Base-by-base conservation (phyloP, 53 echinoderm and acorn worm species). In the Henricia sp. region DNA sequence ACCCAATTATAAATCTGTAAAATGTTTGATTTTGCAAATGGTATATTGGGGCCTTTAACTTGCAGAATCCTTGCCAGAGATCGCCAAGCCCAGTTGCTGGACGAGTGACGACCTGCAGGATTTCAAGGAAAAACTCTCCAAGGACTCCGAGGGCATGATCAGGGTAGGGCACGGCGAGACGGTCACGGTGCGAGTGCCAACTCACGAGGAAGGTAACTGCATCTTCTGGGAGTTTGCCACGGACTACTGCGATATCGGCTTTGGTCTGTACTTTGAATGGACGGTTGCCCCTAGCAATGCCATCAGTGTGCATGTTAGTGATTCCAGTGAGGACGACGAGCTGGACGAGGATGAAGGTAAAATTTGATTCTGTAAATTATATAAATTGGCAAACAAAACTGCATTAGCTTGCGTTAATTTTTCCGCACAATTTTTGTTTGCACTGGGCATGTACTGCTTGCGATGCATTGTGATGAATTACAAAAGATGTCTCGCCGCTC, bases 141-240 rank as follows among this genome's bases (percentile, higher is more conserved):
- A 94, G 70, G 99, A 97, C 78, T 85, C 92, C 1, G 99, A 97
- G 71, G 92, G 94, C 27, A 89, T 92, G 42, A 96, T 97, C 82
- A 87, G 86, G 37, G 94, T 97, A 0, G 99, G 99, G 0, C 94
- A 94, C 39, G 99, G 99, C 11, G 99, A 97, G 76, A 97, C 99
- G 5, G 99, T 97, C 23, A 97, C 99, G 9, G 94, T 97, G 3
- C 73, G 99, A 3, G 99, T 97, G 29, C 99, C 99, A 35, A 97
- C 99, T 8, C 99, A 94, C 21, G 90, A 92, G 41, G 94, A 94
- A 53, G 99, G 99, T 70, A 92, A 94, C 43, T 92, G 86, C 83
- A 90, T 97, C 88, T 97, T 94, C 84, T 97, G 99, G 99, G 99
- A 97, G 86, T 97, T 97, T 94, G 99, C 94, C 27, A 97, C 99